phyloP scores from a whole-genome alignment of 2,888 invertebrate genomes.

The Acanthosepion esculentum region DNA sequence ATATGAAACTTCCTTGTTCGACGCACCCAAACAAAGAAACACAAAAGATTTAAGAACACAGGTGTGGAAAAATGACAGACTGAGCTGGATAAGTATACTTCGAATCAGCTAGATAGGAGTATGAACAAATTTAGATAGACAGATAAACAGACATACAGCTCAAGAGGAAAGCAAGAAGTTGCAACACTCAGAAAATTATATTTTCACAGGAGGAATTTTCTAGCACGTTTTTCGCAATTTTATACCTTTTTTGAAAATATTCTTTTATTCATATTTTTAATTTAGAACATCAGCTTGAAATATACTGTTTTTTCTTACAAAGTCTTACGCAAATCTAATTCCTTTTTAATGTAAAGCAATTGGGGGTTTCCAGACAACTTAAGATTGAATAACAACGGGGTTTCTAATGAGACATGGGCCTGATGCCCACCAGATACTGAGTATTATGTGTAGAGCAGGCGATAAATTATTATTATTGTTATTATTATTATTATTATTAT shows the following conservation, averaged over 20 bases:
- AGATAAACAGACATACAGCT: too few relatives aligned
- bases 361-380: background rate
- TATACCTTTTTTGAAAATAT: background rate
- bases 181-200: background rate
- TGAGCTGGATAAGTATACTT: too few relatives aligned
- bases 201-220: background rate
- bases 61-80: too few relatives aligned
- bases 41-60: too few relatives aligned
- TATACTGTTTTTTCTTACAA: background rate
- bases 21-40: too few relatives aligned
- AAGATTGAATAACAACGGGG: constrained; percentile 21
- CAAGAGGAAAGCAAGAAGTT: too few relatives aligned
- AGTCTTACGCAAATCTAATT: background rate
- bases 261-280: background rate
- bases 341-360: constrained; percentile 21
- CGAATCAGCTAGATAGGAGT: too few relatives aligned
- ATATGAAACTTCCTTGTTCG: background rate
- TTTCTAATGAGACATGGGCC: background rate
- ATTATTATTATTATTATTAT: constrained; percentile 33
- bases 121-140: too few relatives aligned
- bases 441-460: background rate
- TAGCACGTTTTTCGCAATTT: background rate
- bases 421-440: background rate
- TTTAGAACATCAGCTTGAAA: constrained; percentile 14
- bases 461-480: background rate